phyloP scores from a whole-genome alignment of 1,140 invertebrate species.

The Panonychus citri region DNA sequence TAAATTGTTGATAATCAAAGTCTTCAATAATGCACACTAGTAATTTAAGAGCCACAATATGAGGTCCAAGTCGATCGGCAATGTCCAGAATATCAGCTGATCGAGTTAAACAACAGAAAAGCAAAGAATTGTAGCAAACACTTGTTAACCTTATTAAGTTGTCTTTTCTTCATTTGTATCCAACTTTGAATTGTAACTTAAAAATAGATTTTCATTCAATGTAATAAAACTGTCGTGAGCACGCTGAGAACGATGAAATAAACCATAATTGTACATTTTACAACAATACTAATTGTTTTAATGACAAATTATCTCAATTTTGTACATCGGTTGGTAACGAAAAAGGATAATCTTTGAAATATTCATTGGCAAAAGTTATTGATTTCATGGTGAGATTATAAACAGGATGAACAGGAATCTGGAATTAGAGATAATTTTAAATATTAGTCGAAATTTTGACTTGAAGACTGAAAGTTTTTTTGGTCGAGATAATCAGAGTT shows the following conservation, averaged over 20 bases:
- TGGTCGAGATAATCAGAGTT: constrained; percentile 2
- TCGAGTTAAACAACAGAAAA: constrained; percentile 44
- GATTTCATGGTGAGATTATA: constrained; percentile 36
- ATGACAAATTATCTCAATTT: neutral
- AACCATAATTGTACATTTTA: neutral
- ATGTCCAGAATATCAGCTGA: constrained; percentile 42
- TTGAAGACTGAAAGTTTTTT: constrained; percentile 6
- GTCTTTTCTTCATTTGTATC: no score
- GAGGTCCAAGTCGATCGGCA: constrained; percentile 42
- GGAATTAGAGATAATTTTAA: constrained; percentile 17
- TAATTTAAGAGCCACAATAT: constrained; percentile 69
- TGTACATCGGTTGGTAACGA: no score
- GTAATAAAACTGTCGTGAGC: no score
- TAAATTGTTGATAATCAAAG: constrained; percentile 36
- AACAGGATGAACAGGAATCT: constrained; percentile 35
- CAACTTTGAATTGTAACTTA: no score
- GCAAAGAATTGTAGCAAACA: constrained; percentile 53
- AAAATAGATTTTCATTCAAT: no score
- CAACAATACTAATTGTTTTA: neutral
- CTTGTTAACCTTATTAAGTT: constrained; percentile 25
- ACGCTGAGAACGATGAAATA: no score
- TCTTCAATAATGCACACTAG: constrained; percentile 71
- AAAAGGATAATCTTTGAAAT: constrained; percentile 21
- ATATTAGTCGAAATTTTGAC: no score
- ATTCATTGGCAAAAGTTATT: constrained; percentile 26